These are phyloP conservation scores for Petrocephalus microphthalmus DNA, from an alignment of 2,113 vertebrate genomes.

Conservation along the genomic window DNA sequence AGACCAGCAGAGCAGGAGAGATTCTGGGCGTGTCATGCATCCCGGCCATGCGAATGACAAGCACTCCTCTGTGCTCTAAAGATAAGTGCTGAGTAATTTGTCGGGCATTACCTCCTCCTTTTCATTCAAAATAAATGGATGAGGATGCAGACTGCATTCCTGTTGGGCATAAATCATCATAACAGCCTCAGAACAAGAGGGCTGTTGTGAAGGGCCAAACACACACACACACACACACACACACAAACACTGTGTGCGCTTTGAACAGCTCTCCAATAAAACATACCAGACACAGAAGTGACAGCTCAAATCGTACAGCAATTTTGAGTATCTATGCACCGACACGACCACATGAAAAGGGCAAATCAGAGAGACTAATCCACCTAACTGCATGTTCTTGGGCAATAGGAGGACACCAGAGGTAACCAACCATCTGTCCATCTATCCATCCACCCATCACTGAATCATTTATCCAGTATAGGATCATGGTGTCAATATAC, in stretches of 20 bases:
- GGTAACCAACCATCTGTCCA: too few species aligned
- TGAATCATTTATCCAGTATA: not conserved
- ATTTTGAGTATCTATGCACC: not conserved
- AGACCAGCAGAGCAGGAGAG: not conserved
- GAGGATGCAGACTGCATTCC: slow-evolving; percentile 27
- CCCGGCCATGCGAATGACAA: not conserved
- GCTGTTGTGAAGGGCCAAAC: not conserved
- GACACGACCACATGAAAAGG: not conserved
- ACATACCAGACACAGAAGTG: not conserved
- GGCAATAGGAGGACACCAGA: not conserved
- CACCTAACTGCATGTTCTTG: not conserved
- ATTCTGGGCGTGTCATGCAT: not conserved
- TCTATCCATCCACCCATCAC: not conserved
- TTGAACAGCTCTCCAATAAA: not conserved
- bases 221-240: not conserved
- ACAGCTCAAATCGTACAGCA: not conserved
- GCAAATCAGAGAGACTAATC: not conserved
- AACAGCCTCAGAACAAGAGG: slow-evolving; percentile 12
- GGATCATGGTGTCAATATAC: not conserved
- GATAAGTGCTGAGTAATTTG: slow-evolving; percentile 15
- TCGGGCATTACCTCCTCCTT: not conserved
- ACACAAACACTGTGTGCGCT: not conserved
- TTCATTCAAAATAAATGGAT: slow-evolving; percentile 21
- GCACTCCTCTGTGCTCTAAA: not conserved
- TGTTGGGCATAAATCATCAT: slow-evolving; percentile 20